Evolutionary conservation across 1,140 invertebrate genomes (phyloP).

Genomic region (Cydia pomonella): DNA sequence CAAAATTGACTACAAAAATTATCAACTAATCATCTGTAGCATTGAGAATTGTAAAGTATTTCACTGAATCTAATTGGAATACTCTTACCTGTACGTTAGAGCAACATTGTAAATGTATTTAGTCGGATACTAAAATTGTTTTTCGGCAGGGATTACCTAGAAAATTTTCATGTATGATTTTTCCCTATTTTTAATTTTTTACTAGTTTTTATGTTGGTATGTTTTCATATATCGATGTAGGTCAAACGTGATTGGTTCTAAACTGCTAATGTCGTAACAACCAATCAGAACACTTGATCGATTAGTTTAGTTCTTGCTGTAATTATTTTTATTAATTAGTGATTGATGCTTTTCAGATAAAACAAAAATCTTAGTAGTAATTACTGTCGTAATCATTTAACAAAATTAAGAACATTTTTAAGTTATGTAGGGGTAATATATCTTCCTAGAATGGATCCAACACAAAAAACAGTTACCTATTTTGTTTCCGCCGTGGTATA

Average conservation of each 20-base stretch:
- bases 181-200: constrained; percentile 57
- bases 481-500: background rate
- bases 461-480: background rate
- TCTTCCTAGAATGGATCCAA: background rate
- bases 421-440: background rate
- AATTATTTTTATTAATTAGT: background rate
- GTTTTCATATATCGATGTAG: constrained; percentile 25
- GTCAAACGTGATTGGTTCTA: constrained; percentile 9
- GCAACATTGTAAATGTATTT: constrained; percentile 51
- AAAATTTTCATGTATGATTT: constrained; percentile 65
- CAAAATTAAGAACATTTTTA: no score
- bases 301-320: background rate
- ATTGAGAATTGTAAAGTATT: constrained; percentile 27
- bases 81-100: constrained; percentile 65
- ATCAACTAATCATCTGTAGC: constrained; percentile 36
- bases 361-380: background rate
- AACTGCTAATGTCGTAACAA: background rate
- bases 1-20: constrained; percentile 60
- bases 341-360: background rate
- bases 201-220: constrained; percentile 32
- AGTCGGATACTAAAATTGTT: constrained; percentile 38
- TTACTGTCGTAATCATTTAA: background rate
- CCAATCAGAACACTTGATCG: constrained; percentile 3
- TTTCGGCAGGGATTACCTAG: constrained; percentile 56
- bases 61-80: background rate